A percentile compares a stretch with the other conserved stretches of the same genome.
phyloP scores from a whole-genome alignment of 2,888 invertebrate genomes.

The Philereme vetulata region DNA sequence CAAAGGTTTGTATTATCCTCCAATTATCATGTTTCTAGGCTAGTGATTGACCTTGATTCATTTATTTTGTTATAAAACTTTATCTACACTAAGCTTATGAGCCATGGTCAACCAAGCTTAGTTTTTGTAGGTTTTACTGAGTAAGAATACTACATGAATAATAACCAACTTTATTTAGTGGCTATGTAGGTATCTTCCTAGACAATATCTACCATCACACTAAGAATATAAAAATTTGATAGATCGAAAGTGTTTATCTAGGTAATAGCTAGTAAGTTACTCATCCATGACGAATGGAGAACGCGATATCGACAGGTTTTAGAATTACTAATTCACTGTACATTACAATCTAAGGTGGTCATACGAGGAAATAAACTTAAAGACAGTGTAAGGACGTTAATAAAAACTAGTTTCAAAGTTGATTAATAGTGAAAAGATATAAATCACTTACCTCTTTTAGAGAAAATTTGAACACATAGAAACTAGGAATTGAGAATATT shows the following conservation, averaged over 20 bases:
- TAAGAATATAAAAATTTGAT: no score
- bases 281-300: constrained; percentile 1
- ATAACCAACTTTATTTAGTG: no score
- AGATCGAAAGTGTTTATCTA: no score
- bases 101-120: no score
- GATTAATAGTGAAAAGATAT: no score
- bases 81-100: no score
- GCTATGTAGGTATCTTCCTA: no score
- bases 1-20: neutral
- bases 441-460: constrained; percentile 1
- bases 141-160: no score
- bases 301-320: neutral
- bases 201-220: no score
- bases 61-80: neutral
- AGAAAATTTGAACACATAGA: constrained; percentile 1
- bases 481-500: neutral
- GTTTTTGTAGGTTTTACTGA: no score
- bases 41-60: neutral
- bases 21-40: constrained; percentile 1
- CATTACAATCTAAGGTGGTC: neutral
- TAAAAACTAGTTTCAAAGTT: no score
- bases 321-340: neutral
- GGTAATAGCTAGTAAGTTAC: neutral
- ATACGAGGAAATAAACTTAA: neutral
- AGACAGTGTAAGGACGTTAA: neutral